Base-by-base conservation (phyloP, 2,113 vertebrate species). In the Meleagris gallopavo region DNA sequence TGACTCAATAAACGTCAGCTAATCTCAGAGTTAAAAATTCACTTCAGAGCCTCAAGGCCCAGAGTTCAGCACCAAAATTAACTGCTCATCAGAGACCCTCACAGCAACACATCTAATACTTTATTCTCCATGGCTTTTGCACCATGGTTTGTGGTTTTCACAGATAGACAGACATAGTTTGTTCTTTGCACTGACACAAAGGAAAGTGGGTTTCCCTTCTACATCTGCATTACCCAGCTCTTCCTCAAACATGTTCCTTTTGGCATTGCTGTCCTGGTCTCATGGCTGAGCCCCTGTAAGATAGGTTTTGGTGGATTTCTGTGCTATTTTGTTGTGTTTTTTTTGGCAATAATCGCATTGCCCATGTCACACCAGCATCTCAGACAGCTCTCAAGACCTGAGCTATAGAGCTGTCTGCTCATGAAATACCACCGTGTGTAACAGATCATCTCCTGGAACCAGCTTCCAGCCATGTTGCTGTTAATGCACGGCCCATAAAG, bases 1-100 rank as follows among this genome's bases (percentile, higher is more conserved):
- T 21, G 1, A 48, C 32, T 81, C 30, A 66, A 54, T 43, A 48
- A 48, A 87, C 48, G 21, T 12, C 40, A 75, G 21, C 11, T 69
- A 34, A 76, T 82, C 86, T 93, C 41, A 79, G 71, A 88, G 66
- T 40, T 55, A 84, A 72, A 79, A n/a, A 40, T 65, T 83, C 48
- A 19, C 41, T 57, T 66, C n/a, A 58, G 20, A 18, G 18, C 22
- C 45, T 85, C 29, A 69, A 73, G 43, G 45, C 8, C 4, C 46
- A 55, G n/a, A 67, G 29, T 34, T 75, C 15, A 78, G 57, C n/a
- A 73, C 10, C 43, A 48, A 89, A 91, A 52, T 52, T 2, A 75
- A 25, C 2, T 8, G 16, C n/a, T 41, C 55, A 40, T 55, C 40
- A 76, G 48, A 82, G 32, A 69, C 6, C 9, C 4, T 87, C 30